Base-by-base conservation (phyloP, 1,140 invertebrate species). In the Drosophila bipectinata region DNA sequence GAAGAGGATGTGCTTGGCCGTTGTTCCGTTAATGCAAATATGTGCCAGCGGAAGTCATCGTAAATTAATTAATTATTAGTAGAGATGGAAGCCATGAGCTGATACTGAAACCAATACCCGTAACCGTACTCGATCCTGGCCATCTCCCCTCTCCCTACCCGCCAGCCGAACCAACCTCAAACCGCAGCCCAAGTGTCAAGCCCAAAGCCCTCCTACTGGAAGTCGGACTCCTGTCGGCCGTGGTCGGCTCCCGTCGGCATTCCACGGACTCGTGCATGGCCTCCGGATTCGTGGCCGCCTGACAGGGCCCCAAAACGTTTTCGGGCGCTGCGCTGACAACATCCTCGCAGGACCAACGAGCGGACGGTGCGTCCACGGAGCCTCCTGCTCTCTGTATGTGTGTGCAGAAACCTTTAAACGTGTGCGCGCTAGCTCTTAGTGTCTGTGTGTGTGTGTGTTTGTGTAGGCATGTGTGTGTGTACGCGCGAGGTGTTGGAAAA, bases 281-380 rank as follows among this genome's bases (percentile, higher is more conserved):
- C 55, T 66, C 64, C 53, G 73, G 56, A 60, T 58, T 80, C 59
- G 75, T 66, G 59, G 45, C 68, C 52, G 56, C 60, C 66, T 57
- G 73, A 21, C 72, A 44, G 63, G 78, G 71, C 69, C 56, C 71
- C 79, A 88, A 77, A 89, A 77, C 83, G 83, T 83, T 89, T 88
- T 89, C 84, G 83, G 87, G 76, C 83, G 79, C 84, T 88, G 83
- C 81, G 83, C 79, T 89, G 83, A 88, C 83, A 88, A 88, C 83
- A 88, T 88, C 83, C 79, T 74, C 79, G 83, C 84, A 89, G 83
- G 72, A 88, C 75, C 75, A 79, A 79, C 68, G 71, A 79, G 83
- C 83, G 83, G 83, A 87, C 80, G 83, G 83, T 87, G 79, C 79
- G 82, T 88, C 73, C 67, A 32, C 14, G 18, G 44, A 30, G 39